Evolutionary conservation across 2,113 vertebrate genomes (phyloP), one percentile per base, ranked within the genome.

Genomic region (Cairina moschata): DNA sequence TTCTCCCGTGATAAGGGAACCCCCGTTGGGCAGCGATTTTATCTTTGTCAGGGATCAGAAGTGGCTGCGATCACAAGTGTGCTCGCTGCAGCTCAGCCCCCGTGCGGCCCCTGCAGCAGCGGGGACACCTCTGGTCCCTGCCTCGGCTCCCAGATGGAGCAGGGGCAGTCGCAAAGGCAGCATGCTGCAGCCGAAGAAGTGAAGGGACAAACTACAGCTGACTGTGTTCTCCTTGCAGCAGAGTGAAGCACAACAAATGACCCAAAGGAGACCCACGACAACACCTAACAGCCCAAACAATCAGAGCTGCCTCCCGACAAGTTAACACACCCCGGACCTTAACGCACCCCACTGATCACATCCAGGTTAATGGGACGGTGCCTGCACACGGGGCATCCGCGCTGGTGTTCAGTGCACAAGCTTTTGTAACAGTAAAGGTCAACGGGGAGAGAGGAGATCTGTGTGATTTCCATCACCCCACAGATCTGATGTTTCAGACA

Each of bases 131-230:
- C 20, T 36, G 22, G 18, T 32, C 8, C 26, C 54, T 14, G 13
- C 29, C 25, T 28, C 9, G 48, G 29, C 21, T 54, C 44, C 31
- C 55, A 52, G 6, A 17, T 28, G 23, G 46, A 59, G 66, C 29
- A 29, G 65, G 31, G 52, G 25, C 23, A 29, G 62, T 18, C 32
- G 2, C 8, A 74, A 82, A 48, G 58, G 58, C 21, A 62, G 54
- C 1, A 1, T 55, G 63, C 36, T 1, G 0, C 18, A 36, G 65
- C 34, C 46, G 31, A 20, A 86, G 52, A 58, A 14, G 42, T 1
- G 2, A 72, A 66, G 75, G 13, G 6, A 14, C 38, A 34, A 69
- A 75, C 32, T 28, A 3, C 52, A 65, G 60, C 72, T 1, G 34
- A 63, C 6, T 8, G 16, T 17, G 2, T 9, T 40, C 79, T 17